Percentiles rank a stretch among this genome's conserved stretches.
Conservation (phyloP, 2,113 vertebrate genomes). For the Ovis aries region ARS-UI_Ramb_v3.0 NC_056055.1:6266001-6266500, state of each 20-base stretch:
- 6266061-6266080: neutral
- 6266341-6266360: neutral
- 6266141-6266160: neutral
- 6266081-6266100: neutral
- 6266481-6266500: neutral
- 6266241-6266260: neutral
- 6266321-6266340: neutral
- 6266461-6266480: neutral
- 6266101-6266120: neutral
- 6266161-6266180: neutral
- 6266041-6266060: neutral
- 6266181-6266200: neutral
- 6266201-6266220: neutral
- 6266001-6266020: neutral
- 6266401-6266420: neutral
- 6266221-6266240: neutral
- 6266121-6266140: neutral
- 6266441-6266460: neutral
- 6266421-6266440: neutral
- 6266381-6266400: neutral
- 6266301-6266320: neutral
- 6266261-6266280: neutral
- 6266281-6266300: neutral
- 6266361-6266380: neutral
- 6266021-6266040: neutral